A percentile compares a stretch with the other conserved stretches of the same genome.
Conservation (phyloP, 2,797 vertebrate species). For the Chrysocyon brachyurus region DNA sequence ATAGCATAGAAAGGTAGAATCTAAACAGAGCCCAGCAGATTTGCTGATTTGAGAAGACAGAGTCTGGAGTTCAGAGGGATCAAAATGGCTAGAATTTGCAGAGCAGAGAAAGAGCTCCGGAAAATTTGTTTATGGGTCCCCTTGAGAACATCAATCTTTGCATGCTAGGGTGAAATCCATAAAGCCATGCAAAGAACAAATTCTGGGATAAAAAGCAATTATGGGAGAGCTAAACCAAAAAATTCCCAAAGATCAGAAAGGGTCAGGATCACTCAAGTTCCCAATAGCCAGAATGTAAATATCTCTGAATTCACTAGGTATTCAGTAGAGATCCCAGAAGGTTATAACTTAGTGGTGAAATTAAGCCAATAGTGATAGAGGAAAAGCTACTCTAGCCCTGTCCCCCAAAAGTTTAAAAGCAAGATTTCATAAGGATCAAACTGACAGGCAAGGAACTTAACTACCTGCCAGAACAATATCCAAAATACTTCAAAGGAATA, state of each 20-base stretch:
- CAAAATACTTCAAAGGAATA: conserved; percentile 8
- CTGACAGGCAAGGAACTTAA: neutral
- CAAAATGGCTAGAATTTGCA: conserved; percentile 8
- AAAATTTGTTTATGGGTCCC: neutral
- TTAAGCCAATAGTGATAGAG: neutral
- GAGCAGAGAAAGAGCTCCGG: neutral
- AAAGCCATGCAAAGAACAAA: conserved; percentile 33
- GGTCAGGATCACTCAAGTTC: neutral
- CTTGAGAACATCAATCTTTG: neutral
- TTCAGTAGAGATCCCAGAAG: neutral
- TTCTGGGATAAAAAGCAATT: neutral
- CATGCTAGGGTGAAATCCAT: neutral
- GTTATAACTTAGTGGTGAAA: neutral
- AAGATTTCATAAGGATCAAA: neutral
- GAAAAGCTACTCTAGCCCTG: neutral
- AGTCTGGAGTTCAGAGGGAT: neutral
- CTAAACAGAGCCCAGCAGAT: neutral
- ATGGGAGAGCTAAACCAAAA: neutral
- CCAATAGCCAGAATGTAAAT: neutral
- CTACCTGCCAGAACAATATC: neutral
- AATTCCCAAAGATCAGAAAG: neutral
- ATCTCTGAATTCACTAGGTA: neutral
- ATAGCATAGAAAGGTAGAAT: neutral
- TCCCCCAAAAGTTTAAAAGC: neutral
- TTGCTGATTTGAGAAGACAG: neutral